Evolutionary conservation across 1,140 invertebrate species (phyloP).

Genomic region (Pectinophora gossypiella): DNA sequence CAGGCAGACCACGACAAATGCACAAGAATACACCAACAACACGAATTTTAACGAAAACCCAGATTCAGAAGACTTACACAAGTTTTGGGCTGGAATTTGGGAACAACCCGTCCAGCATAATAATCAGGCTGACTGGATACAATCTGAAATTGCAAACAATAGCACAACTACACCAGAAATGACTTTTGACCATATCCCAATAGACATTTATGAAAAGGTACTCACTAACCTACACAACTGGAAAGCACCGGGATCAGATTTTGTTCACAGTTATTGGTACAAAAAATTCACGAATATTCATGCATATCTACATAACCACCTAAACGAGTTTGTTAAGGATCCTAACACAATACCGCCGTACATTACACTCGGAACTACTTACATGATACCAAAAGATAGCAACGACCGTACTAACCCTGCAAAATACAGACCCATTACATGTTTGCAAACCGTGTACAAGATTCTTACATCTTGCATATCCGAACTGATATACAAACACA

Average conservation of each 20-base stretch:
- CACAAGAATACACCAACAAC: not conserved
- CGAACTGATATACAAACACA: constrained; percentile 4
- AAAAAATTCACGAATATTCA: constrained; percentile 5
- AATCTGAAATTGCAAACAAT: constrained; percentile 1
- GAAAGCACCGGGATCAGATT: not conserved
- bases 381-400: not conserved
- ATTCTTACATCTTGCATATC: no score
- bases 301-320: not conserved
- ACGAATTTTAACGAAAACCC: not conserved
- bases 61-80: constrained; percentile 5
- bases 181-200: constrained; percentile 1
- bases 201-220: constrained; percentile 2
- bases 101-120: not conserved
- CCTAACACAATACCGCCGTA: not conserved
- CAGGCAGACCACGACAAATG: not conserved
- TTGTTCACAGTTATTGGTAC: constrained; percentile 7
- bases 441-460: no score
- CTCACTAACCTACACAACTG: constrained; percentile 1
- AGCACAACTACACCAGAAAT: not conserved
- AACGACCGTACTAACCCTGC: not conserved
- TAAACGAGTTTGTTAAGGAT: constrained; percentile 1
- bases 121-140: not conserved
- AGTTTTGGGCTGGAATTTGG: constrained; percentile 5
- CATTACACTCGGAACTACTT: not conserved
- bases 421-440: no score